phyloP scores from a whole-genome alignment of 1,140 invertebrate species.

The Hylyphantes graminicola region DNA sequence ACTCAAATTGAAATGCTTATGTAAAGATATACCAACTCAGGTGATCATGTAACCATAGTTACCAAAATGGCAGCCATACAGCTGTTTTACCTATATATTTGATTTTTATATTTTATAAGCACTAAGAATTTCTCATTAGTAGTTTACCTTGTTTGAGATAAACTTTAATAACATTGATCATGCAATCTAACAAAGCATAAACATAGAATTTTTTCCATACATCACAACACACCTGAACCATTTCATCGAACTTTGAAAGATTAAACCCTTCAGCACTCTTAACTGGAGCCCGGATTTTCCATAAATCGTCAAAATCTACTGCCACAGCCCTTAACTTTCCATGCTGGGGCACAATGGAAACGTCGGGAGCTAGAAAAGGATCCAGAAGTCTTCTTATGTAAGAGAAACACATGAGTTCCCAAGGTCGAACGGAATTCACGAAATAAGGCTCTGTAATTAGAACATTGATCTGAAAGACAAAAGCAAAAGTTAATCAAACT shows the following conservation, averaged over 20 bases:
- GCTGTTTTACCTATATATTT: too few species aligned
- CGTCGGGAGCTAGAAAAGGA: constrained; percentile 50
- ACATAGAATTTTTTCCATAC: not conserved
- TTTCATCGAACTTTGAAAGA: constrained; percentile 84
- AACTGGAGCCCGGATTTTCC: constrained; percentile 90
- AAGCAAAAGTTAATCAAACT: not conserved
- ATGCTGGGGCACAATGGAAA: constrained; percentile 67
- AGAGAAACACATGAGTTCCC: constrained; percentile 84
- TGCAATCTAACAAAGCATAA: not conserved
- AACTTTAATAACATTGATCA: too few species aligned
- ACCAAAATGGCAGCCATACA: too few species aligned
- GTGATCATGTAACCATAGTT: too few species aligned
- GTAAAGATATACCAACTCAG: too few species aligned
- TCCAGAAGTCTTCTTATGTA: constrained; percentile 67
- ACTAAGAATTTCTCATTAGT: too few species aligned
- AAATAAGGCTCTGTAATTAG: constrained; percentile 90
- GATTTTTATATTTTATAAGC: too few species aligned
- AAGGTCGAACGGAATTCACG: constrained; percentile 82
- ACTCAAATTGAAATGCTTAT: too few species aligned
- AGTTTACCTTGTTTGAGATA: too few species aligned
- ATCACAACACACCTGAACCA: constrained; percentile 79
- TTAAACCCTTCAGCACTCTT: constrained; percentile 85
- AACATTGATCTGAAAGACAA: constrained; percentile 73
- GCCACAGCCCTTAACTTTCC: constrained; percentile 80
- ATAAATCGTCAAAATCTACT: constrained; percentile 88